Base-by-base conservation (phyloP, 2,888 invertebrate genomes). In the Cosmorhoe ocellata region DNA sequence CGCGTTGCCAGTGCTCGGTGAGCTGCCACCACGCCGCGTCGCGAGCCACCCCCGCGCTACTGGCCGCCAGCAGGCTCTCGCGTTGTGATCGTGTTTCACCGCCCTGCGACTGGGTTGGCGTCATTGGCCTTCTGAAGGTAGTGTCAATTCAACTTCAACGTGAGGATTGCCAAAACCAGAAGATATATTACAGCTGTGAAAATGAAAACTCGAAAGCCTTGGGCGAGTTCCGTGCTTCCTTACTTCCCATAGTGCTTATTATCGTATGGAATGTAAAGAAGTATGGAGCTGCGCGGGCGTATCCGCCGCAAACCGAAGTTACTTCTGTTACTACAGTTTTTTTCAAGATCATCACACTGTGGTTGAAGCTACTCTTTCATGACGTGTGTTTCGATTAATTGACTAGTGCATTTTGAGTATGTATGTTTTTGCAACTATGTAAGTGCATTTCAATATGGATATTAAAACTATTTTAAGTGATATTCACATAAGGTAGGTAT, bases 211-310 rank as follows among this genome's bases (percentile, higher is more conserved):
- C 28, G 42, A 59, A 72, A 81, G 91, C 92, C 91, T 91, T 84
- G 91, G 91, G 92, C 92, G 91, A 93, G 95, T 95, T 95, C 96
- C 96, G 95, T 96, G 95, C 96, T 96, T 96, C 96, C 95, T 96
- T 96, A 96, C 96, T 96, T 96, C 95, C 96, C 96, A 96, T 96
- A 96, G 95, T 94, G 91, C 84, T 91, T 92, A 79, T 89, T 90
- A 93, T 86, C 93, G 91, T 97, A 97, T 97, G 97, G 97, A 97
- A 97, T 97, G 97, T 97, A 97, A 97, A 97, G 97, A 97, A 97
- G 96, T 97, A 95, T 95, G 95, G 95, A 95, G 95, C 94, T 91
- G 89, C 90, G 89, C 87, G 81, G 90, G 89, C 84, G 83, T 81
- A 74, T 68, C 85, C 70, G 63, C 85, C 67, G 26, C 13, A 64